Conservation (phyloP, 2,113 vertebrate genomes). For the Leucopsar rothschildi region DNA sequence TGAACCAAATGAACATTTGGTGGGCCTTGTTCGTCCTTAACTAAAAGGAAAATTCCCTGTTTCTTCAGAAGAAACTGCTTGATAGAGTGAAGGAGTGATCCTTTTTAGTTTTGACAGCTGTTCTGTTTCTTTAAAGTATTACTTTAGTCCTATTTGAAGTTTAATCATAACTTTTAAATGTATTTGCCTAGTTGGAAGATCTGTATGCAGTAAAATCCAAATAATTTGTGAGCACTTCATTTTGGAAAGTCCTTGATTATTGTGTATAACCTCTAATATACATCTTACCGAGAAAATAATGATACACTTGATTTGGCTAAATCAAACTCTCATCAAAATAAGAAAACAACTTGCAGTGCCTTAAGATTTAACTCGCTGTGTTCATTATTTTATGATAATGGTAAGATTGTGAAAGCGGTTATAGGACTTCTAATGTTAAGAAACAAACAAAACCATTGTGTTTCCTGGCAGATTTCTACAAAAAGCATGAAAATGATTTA, state of each 20-base stretch:
- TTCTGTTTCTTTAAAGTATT: not conserved
- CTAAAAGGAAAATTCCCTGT: not conserved
- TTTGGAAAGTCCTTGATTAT: not conserved
- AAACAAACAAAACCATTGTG: not conserved
- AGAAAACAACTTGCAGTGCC: not conserved
- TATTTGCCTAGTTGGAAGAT: not conserved
- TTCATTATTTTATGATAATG: not conserved
- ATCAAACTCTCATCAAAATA: not conserved
- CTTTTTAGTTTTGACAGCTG: not conserved
- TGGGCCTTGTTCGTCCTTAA: accelerated
- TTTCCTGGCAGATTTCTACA: not conserved
- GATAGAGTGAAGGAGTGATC: not conserved
- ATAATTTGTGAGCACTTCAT: not conserved
- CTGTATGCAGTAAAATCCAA: not conserved
- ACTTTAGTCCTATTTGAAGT: not conserved
- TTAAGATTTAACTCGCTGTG: not conserved
- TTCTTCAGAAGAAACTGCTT: not conserved
- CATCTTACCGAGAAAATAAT: not conserved
- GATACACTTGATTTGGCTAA: not conserved
- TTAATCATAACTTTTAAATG: not conserved
- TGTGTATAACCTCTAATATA: not conserved
- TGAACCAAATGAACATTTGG: not conserved
- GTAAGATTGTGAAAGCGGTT: not conserved
- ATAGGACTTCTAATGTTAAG: not conserved
- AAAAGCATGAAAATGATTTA: not conserved